Conservation (phyloP, 2,888 invertebrate genomes). For the Cephalotes varians region DNA sequence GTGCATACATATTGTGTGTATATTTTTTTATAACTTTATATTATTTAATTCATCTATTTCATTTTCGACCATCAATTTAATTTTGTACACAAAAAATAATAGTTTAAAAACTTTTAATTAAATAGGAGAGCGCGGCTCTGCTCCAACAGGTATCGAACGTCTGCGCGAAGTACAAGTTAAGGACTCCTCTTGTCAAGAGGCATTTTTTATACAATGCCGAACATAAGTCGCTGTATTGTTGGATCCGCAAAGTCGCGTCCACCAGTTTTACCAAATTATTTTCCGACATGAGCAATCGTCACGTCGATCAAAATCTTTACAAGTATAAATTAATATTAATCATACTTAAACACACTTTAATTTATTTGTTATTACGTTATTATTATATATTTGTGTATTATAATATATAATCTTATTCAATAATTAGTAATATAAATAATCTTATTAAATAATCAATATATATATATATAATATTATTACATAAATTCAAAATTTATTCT, state of each 20-base stretch:
- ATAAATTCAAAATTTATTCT: conserved; percentile 13
- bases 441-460: background rate
- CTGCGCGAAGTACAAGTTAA: conserved; percentile 80
- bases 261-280: conserved; percentile 84
- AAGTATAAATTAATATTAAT: conserved; percentile 75
- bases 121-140: conserved; percentile 66
- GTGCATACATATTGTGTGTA: no score
- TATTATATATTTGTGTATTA: conserved; percentile 12
- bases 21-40: background rate
- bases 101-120: background rate
- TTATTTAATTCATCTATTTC: background rate
- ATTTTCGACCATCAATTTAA: background rate
- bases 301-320: conserved; percentile 76
- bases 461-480: no score
- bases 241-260: conserved; percentile 84
- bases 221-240: conserved; percentile 82
- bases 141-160: conserved; percentile 74
- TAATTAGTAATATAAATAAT: no score
- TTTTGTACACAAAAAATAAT: background rate
- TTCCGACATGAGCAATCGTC: conserved; percentile 77
- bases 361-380: background rate
- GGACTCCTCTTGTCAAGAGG: conserved; percentile 70
- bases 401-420: no score
- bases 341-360: background rate
- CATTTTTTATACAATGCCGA: conserved; percentile 80